Evolutionary conservation across 2,113 vertebrate species (phyloP), one percentile per base, ranked within the genome.

Genomic region (Lynx canadensis): DNA sequence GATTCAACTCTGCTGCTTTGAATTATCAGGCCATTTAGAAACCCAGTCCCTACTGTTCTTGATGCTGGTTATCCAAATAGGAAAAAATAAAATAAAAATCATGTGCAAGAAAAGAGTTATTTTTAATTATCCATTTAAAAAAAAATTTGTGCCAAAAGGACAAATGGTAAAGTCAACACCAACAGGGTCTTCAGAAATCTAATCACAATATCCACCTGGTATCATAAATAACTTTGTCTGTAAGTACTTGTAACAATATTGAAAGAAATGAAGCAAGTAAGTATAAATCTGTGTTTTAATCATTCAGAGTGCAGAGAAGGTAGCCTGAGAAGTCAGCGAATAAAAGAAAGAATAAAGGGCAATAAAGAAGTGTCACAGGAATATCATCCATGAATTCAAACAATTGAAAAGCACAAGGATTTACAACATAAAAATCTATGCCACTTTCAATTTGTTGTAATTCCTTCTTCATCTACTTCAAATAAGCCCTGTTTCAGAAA

Each of bases 401-500:
- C 87, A 73, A 85, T 57, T 63, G 92, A 88, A 85, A 92, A 91
- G 90, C 66, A 92, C 91, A 55, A 88, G 85, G 60, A 94, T 96
- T 96, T 96, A 92, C 60, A 82, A 89, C 90, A 91, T 78, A 83
- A 95, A 97, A 97, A 97, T 96, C 94, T 65, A 96, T 86, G 92
- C 88, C 97, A 96, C 92, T 94, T 97, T 71, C 97, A 94, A 97
- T 97, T 97, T 96, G 87, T 66, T 96, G 65, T 88, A 92, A 91
- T 97, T 96, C 88, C 60, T 94, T 96, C 97, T 96, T 97, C 96
- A 96, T 97, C 95, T 92, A 86, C 88, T 91, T 97, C 97, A 96
- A 95, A 98, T 96, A 96, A 97, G 96, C 88, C 76, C 94, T 65
- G 68, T 96, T 97, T 97, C 90, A 92, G 94, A 95, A 95, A 95